A percentile compares a stretch with the other conserved stretches of the same genome.
phyloP scores from a whole-genome alignment of 2,113 vertebrate species.

The Callospermophilus lateralis region DNA sequence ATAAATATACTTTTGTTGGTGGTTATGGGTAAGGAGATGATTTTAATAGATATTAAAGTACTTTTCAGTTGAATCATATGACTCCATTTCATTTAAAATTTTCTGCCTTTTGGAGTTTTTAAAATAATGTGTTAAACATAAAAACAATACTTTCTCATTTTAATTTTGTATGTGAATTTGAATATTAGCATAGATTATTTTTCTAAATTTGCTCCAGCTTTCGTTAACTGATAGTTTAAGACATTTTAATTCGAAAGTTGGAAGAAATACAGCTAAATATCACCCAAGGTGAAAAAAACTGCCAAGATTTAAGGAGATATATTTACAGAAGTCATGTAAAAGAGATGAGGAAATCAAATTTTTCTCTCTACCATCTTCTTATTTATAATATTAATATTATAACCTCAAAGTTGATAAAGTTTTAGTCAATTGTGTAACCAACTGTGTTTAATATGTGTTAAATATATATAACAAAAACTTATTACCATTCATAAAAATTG shows the following conservation, averaged over 20 bases:
- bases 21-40: background rate
- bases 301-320: background rate
- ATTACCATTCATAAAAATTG: background rate
- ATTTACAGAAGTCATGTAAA: slow-evolving; percentile 12
- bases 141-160: background rate
- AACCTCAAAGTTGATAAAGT: background rate
- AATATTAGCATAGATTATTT: background rate
- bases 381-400: background rate
- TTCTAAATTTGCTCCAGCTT: background rate
- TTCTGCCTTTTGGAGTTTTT: background rate
- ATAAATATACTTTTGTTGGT: background rate
- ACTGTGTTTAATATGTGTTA: background rate
- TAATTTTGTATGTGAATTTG: background rate
- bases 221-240: background rate
- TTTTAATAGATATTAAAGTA: background rate
- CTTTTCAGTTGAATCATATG: background rate
- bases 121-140: background rate
- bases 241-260: slow-evolving; percentile 4
- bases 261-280: background rate
- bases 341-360: slow-evolving; percentile 4
- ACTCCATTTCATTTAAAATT: background rate
- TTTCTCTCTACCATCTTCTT: background rate
- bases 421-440: background rate
- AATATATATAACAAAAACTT: background rate
- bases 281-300: background rate